These are phyloP conservation scores for Coelinius sp. DNA, from an alignment of 2,888 invertebrate genomes.

Conservation along the genomic window DNA sequence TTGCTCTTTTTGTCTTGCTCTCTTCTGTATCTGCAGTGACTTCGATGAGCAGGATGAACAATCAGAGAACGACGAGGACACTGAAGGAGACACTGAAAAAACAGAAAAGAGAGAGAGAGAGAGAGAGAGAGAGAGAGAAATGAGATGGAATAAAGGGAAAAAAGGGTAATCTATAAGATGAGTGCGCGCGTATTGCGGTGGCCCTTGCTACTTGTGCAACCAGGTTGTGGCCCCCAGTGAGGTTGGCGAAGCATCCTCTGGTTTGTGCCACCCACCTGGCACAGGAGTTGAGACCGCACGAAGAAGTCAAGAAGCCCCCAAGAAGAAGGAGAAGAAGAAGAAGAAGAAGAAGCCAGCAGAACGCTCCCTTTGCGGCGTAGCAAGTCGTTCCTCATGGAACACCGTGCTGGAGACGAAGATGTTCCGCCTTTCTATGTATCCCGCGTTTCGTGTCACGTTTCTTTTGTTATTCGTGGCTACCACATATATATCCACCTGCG, in stretches of 20 bases:
- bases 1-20: not conserved
- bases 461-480: constrained; percentile 40
- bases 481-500: constrained; percentile 37
- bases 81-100: not conserved
- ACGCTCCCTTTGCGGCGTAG: constrained; percentile 42
- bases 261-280: constrained; percentile 46
- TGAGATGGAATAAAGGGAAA: not conserved
- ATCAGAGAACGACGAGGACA: not conserved
- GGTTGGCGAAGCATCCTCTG: constrained; percentile 29
- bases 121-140: constrained; percentile 10
- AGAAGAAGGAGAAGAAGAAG: too few relatives aligned
- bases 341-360: too few relatives aligned
- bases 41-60: not conserved
- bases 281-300: constrained; percentile 34
- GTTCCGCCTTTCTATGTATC: constrained; percentile 5
- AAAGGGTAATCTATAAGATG: not conserved
- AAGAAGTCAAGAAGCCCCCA: constrained; percentile 8
- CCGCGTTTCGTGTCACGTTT: constrained; percentile 36
- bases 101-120: constrained; percentile 30
- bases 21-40: not conserved
- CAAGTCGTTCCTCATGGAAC: constrained; percentile 35
- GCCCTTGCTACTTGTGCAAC: constrained; percentile 44
- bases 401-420: constrained; percentile 27
- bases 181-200: constrained; percentile 47
- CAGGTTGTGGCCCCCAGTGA: constrained; percentile 36